These are phyloP conservation scores for Diadophis punctatus DNA, from an alignment of 2,113 vertebrate species.

Conservation along the genomic window DNA sequence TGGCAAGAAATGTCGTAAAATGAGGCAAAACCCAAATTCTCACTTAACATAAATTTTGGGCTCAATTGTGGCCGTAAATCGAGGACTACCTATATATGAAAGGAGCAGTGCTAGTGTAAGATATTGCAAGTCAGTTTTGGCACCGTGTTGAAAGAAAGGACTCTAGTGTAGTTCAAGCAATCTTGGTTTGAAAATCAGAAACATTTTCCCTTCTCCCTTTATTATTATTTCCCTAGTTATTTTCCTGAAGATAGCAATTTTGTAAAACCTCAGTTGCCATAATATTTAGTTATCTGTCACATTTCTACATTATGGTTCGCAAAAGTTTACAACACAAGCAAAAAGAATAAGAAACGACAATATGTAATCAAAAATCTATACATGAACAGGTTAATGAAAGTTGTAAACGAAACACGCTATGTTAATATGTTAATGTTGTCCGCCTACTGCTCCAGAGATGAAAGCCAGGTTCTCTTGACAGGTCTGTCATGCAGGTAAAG, in stretches of 20 bases:
- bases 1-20: too few relatives aligned
- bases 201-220: background rate
- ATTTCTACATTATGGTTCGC: background rate
- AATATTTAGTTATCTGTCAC: background rate
- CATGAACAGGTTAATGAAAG: background rate
- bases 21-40: too few relatives aligned
- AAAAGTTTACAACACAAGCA: background rate
- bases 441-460: background rate
- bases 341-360: background rate
- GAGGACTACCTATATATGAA: background rate
- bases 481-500: background rate
- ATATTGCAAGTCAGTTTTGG: background rate
- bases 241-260: background rate
- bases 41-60: too few relatives aligned
- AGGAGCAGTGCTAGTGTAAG: background rate
- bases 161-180: background rate
- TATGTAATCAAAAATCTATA: background rate
- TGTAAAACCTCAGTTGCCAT: background rate
- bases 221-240: background rate
- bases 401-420: background rate
- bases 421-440: background rate
- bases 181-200: background rate
- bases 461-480: background rate
- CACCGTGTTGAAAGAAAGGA: background rate
- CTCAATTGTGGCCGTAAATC: too few relatives aligned